Evolutionary conservation across 2,797 vertebrate species (phyloP), one percentile per base, ranked within the genome.

Genomic region (Epinephelus awoara): DNA sequence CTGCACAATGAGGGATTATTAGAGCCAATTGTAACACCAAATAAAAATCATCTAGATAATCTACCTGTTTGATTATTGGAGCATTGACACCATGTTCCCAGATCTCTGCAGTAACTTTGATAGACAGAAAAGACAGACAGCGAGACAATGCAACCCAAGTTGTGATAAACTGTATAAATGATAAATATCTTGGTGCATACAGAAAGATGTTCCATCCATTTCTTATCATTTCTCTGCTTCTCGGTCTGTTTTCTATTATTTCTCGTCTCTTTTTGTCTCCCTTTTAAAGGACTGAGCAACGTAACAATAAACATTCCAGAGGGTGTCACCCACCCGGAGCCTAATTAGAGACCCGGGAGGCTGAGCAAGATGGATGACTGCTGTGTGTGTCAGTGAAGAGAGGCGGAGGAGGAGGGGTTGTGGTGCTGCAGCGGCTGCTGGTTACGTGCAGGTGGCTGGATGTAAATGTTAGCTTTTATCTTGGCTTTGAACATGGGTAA

Each of bases 321-420:
- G 92, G 90, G 91, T 90, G 91, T 91, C 88, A 86, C 90, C 92
- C 87, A 85, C 79, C 80, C 79, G 38, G 75, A 75, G 83, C 65
- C 76, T 94, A 93, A 94, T 94, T 94, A 94, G 90, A 94, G 92
- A 91, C 88, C 86, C 27, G 19, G 83, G 85, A 88, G 87, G 83
- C 83, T 76, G 38, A 84, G 87, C 44, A 80, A 91, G 91, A 92
- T 71, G 85, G 90, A 88, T 92, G 92, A 89, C 57, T 86, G 85
- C 75, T 73, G 83, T 80, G 79, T 91, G 89, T 92, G 91, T 92
- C 85, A 90, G 84, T 18, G 52, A 68, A 67, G 78, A n/a, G 82
- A 64, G 61, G 59, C 2, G n/a, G 77, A 21, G 66, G 67, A 52
- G 71, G 59, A 38, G 88, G 67, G 61, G 38, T 7, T 13, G 72